A percentile compares a stretch with the other conserved stretches of the same genome.
Evolutionary conservation across 2,888 invertebrate genomes (phyloP).

Genomic region (Phengaris arion): DNA sequence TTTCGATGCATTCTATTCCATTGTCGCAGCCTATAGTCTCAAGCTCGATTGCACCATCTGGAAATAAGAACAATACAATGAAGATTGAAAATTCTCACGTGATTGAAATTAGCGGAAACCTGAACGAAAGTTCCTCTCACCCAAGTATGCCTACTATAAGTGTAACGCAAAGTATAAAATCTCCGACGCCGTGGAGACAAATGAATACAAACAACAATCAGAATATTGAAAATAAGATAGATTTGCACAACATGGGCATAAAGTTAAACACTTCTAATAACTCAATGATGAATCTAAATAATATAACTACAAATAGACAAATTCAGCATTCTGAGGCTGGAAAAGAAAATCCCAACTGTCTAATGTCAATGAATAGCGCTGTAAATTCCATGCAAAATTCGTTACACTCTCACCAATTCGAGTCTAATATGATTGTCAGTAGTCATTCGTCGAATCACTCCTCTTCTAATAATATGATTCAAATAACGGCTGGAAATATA

Average conservation of each 20-base stretch:
- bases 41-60: conserved; percentile 68
- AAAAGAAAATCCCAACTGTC: conserved; percentile 63
- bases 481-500: conserved; percentile 72
- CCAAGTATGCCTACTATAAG: conserved; percentile 67
- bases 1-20: conserved; percentile 70
- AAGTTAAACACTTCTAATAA: conserved; percentile 56
- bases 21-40: conserved; percentile 74
- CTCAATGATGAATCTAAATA: conserved; percentile 58
- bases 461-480: conserved; percentile 69
- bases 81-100: conserved; percentile 72
- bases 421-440: conserved; percentile 60
- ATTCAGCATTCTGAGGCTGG: conserved; percentile 60
- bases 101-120: conserved; percentile 72
- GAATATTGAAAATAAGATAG: conserved; percentile 60
- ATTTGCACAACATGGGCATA: conserved; percentile 60
- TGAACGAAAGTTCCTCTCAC: conserved; percentile 62
- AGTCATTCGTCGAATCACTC: conserved; percentile 65
- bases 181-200: conserved; percentile 74
- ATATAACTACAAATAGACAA: conserved; percentile 50
- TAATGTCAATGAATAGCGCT: conserved; percentile 59
- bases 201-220: conserved; percentile 50
- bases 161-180: conserved; percentile 70
- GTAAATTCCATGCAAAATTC: conserved; percentile 54
- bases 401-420: conserved; percentile 68
- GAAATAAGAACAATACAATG: conserved; percentile 57